Percentiles rank a stretch among this genome's conserved stretches.
Conservation (phyloP, 2,797 vertebrate species). For the Cetoscarus ocellatus region DNA sequence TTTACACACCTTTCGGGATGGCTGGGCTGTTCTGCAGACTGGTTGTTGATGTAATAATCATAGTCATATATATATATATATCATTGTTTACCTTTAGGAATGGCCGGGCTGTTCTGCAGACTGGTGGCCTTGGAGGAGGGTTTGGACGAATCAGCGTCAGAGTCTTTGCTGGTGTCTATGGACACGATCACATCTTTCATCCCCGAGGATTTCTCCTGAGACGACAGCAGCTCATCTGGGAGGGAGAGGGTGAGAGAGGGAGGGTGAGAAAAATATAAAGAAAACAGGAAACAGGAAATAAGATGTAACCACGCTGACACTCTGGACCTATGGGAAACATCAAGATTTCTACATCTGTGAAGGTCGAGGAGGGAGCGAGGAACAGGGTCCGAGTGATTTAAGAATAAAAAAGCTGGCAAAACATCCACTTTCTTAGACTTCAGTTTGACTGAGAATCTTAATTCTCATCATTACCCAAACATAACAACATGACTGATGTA, state of each 20-base stretch:
- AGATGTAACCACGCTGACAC: not conserved
- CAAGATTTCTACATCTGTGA: too few relatives aligned
- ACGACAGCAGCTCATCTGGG: conserved; percentile 92
- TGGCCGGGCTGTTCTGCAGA: conserved; percentile 87
- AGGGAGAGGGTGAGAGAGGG: not conserved
- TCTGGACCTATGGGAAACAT: not conserved
- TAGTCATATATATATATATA: not conserved
- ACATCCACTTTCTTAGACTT: too few relatives aligned
- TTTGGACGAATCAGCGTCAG: conserved; percentile 91
- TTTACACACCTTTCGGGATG: conserved; percentile 93
- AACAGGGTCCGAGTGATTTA: too few relatives aligned
- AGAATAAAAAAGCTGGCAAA: too few relatives aligned
- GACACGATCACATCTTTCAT: conserved; percentile 97
- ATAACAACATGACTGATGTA: too few relatives aligned
- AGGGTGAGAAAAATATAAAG: not conserved
- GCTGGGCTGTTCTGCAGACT: conserved; percentile 83
- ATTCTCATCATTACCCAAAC: too few relatives aligned
- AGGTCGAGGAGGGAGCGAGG: not conserved
- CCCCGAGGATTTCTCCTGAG: conserved; percentile 93
- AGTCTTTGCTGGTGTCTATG: conserved; percentile 94
- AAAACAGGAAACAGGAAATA: conserved; percentile 2
- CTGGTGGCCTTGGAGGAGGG: conserved; percentile 87
- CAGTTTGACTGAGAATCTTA: too few relatives aligned
- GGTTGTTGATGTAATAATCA: too few relatives aligned
- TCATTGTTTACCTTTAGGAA: conserved; percentile 89